Evolutionary conservation across 2,888 invertebrate genomes (phyloP).

Genomic region (Heliconius ismenius): DNA sequence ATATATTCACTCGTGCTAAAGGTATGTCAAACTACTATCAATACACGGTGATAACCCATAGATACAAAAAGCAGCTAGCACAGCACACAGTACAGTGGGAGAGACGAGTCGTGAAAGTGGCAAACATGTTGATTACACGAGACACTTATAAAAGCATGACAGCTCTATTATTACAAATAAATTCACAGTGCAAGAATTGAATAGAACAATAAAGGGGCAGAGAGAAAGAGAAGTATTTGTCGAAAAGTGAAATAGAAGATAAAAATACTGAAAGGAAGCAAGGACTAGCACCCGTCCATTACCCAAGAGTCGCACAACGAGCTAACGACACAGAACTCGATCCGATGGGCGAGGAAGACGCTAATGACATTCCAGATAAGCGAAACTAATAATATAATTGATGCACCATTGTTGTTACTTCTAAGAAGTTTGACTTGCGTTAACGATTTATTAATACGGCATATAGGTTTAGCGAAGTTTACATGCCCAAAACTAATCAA

Average conservation of each 20-base stretch:
- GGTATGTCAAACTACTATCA: slow-evolving; percentile 71
- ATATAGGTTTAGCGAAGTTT: slow-evolving; percentile 75
- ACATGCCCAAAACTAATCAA: slow-evolving; percentile 81
- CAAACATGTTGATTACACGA: slow-evolving; percentile 78
- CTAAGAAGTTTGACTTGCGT: slow-evolving; percentile 66
- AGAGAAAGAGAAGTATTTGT: slow-evolving; percentile 66
- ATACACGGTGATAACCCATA: slow-evolving; percentile 79
- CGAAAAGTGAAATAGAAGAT: slow-evolving; percentile 48
- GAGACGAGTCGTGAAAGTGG: slow-evolving; percentile 79
- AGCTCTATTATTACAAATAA: slow-evolving; percentile 77
- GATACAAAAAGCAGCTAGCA: slow-evolving; percentile 82
- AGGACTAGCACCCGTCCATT: slow-evolving; percentile 36
- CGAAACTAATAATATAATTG: slow-evolving; percentile 68
- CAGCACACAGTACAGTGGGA: slow-evolving; percentile 81
- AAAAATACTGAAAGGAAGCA: slow-evolving; percentile 36
- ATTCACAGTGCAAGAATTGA: slow-evolving; percentile 76
- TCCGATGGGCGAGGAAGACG: slow-evolving; percentile 68
- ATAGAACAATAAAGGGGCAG: slow-evolving; percentile 70
- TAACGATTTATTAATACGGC: slow-evolving; percentile 63
- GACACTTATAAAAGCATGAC: slow-evolving; percentile 81
- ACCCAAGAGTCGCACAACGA: slow-evolving; percentile 45
- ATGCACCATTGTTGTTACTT: slow-evolving; percentile 76
- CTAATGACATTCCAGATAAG: slow-evolving; percentile 69
- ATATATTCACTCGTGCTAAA: slow-evolving; percentile 69
- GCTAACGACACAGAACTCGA: slow-evolving; percentile 60